Evolutionary conservation across 2,888 invertebrate genomes (phyloP).

Genomic region (Trilocha varians): DNA sequence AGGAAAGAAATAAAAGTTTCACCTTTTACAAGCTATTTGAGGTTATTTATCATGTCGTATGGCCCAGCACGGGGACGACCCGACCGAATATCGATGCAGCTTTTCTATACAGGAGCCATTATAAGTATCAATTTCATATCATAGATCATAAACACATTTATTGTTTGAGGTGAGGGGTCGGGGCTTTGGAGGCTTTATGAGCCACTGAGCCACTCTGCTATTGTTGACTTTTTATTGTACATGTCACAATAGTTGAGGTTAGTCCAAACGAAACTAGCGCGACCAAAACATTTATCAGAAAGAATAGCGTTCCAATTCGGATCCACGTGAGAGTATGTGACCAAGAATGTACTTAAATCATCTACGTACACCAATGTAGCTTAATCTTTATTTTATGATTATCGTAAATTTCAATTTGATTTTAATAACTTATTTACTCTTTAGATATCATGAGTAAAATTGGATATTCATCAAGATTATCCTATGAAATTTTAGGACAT

Average conservation of each 20-base stretch:
- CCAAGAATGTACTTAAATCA: slow-evolving; percentile 58
- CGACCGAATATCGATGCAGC: slow-evolving; percentile 53
- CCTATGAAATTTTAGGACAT: slow-evolving; percentile 30
- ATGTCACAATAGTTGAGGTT: slow-evolving; percentile 51
- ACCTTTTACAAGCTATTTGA: slow-evolving; percentile 68
- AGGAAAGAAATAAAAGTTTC: slow-evolving; percentile 53
- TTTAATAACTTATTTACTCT: slow-evolving; percentile 66
- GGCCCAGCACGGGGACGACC: slow-evolving; percentile 29
- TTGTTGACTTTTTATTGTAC: slow-evolving; percentile 63
- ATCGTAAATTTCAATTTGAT: slow-evolving; percentile 65
- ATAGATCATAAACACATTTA: slow-evolving; percentile 71
- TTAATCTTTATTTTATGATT: slow-evolving; percentile 65
- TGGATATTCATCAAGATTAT: slow-evolving; percentile 50
- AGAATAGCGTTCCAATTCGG: slow-evolving; percentile 43
- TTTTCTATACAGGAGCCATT: slow-evolving; percentile 71
- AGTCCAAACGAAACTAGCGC: slow-evolving; percentile 46
- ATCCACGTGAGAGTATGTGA: slow-evolving; percentile 47
- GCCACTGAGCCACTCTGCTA: slow-evolving; percentile 46
- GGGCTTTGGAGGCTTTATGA: slow-evolving; percentile 62
- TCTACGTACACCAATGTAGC: slow-evolving; percentile 31
- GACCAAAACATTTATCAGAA: slow-evolving; percentile 45
- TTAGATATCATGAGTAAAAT: slow-evolving; percentile 33
- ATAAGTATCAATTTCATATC: slow-evolving; percentile 73
- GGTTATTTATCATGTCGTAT: slow-evolving; percentile 61
- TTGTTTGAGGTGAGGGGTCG: slow-evolving; percentile 39